Base-by-base conservation (phyloP, 2,797 vertebrate species). In the Enteromius unitaeniatus region DNA sequence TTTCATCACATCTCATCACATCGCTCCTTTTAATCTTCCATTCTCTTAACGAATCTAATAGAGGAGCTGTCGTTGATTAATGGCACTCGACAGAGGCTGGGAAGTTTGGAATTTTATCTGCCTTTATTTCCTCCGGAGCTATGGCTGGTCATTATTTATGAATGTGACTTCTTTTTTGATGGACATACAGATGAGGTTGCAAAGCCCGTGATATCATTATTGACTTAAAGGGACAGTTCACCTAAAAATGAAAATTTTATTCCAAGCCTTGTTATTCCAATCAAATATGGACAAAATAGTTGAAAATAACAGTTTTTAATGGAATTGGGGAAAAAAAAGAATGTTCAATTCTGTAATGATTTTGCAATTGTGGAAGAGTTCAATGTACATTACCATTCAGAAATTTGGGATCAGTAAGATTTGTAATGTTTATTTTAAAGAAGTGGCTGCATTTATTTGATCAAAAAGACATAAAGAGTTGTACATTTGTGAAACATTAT, bases 1-100 rank as follows among this genome's bases (percentile, higher is more conserved):
- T 90, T 90, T 91, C 86, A n/a, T n/a, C n/a, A n/a, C 3, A 85
- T 88, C 88, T 88, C 86, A 90, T 91, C 91, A 90, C 90, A 92
- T 92, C 92, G 15, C 93, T 92, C 88, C 91, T 82, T 90, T 89
- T 91, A 89, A 92, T 94, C 89, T 89, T 92, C 92, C 91, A 92
- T 93, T 91, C 89, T 88, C 88, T 87, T 94, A 95, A 94, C 94
- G 93, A 94, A 92, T 89, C 91, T 93, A 92, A 94, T 93, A 93
- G 92, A 93, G 90, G 92, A 85, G 85, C 86, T 87, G 87, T 86
- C 86, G 89, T 89, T 94, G 94, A 94, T 92, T 90, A 93, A 94
- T 91, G 88, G 89, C 88, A 86, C 91, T 91, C 90, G 92, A 93
- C 91, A 92, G 89, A 89, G 87, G 81, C 86, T 88, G 92, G 90